Base-by-base conservation (phyloP, 2,797 vertebrate species). In the Melanotaenia nigrans region DNA sequence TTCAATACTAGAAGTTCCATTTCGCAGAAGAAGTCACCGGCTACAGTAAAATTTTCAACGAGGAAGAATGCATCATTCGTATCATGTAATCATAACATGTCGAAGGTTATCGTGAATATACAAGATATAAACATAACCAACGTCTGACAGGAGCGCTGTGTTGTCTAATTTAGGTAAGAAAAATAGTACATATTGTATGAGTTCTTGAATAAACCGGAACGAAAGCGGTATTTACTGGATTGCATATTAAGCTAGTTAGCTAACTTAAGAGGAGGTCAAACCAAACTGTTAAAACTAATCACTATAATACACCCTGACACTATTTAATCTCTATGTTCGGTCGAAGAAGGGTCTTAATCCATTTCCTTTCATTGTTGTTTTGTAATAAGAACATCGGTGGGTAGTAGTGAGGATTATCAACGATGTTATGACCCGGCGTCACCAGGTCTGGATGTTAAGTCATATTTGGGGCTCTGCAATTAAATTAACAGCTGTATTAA, bases 91-190 rank as follows among this genome's bases (percentile, higher is more conserved):
- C 10, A 47, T 28, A 65, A 61, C 30, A 57, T 45, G 20, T 71
- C 65, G 77, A 87, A 90, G 87, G 85, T 91, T 87, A 82, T 58
- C 1, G 18, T 0, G 4, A 14, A 55, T 28, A 65, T 32, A 47
- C 13, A 8, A 3, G 25, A 30, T 13, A 8, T 1, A 30, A 53
- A 20, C 16, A 77, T 85, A 78, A 76, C 28, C 22, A 49, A 1
- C 0, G 7, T 73, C 59, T 91, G 61, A 87, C 28, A 13, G 8
- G 53, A 69, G 45, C 3, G 35, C 2, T 22, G 20, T 13, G 20
- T 8, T 51, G n/a, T 35, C 24, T 33, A 40, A 14, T 77, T 20
- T 38, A 28, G 87, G 84, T 91, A 85, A 87, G 89, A 55, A 71
- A 58, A 32, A 10, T 0, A 30, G 1, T 47, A 30, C 2, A 3